Conservation (phyloP, 2,888 invertebrate species). For the Caenorhabditis angaria region DNA sequence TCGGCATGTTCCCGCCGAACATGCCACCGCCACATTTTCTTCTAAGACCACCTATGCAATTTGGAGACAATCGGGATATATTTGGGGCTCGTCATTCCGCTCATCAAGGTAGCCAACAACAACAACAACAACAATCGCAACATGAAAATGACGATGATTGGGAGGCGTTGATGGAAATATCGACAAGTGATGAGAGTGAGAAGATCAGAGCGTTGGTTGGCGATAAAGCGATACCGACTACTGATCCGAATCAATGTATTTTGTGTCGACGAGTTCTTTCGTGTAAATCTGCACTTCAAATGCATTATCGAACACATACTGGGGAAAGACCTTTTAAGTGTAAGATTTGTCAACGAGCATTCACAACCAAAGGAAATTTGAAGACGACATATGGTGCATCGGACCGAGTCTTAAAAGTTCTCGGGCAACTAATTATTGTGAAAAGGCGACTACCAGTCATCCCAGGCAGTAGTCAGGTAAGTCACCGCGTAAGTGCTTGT, state of each 20-base stretch:
- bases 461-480: no score
- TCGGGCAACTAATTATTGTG: no score
- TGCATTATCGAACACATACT: constrained; percentile 73
- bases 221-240: constrained; percentile 84
- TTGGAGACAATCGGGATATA: no score
- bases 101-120: constrained; percentile 23
- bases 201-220: constrained; percentile 96
- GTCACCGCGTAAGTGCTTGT: no score
- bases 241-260: constrained; percentile 96
- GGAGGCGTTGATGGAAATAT: constrained; percentile 89
- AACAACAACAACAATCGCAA: constrained; percentile 13
- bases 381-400: constrained; percentile 99
- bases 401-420: no score
- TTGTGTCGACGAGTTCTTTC: constrained; percentile 81
- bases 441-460: no score
- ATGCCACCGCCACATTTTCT: constrained; percentile 22
- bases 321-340: constrained; percentile 95
- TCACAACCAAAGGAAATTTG: constrained; percentile 98
- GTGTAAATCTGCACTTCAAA: constrained; percentile 76
- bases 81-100: not conserved
- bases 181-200: constrained; percentile 92
- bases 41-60: not conserved
- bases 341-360: constrained; percentile 92
- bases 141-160: constrained; percentile 81
- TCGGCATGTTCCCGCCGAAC: constrained; percentile 32